Evolutionary conservation across 2,797 vertebrate species (phyloP).

Genomic region (Loris lydekkerianus): DNA sequence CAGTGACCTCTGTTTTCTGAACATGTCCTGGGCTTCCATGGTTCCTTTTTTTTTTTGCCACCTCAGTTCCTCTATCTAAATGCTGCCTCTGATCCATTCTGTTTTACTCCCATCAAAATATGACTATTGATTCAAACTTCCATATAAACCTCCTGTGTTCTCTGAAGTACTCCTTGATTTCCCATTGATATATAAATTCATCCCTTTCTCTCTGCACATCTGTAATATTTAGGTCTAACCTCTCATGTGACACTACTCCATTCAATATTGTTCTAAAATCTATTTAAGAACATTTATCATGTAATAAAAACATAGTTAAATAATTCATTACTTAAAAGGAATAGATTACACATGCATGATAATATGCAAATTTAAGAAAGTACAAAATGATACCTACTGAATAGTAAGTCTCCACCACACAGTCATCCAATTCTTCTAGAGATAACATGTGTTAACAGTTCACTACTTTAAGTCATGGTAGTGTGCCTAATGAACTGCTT

Average conservation of each 20-base stretch:
- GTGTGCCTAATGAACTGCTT: not conserved
- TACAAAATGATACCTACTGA: not conserved
- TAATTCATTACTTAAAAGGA: not conserved
- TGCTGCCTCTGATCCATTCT: not conserved
- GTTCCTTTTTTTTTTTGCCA: not conserved
- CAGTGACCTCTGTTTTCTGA: not conserved
- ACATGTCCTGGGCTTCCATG: not conserved
- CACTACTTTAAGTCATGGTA: not conserved
- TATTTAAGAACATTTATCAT: not conserved
- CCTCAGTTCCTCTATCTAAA: not conserved
- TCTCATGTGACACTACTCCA: not conserved
- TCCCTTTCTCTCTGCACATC: not conserved
- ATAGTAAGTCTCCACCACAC: not conserved
- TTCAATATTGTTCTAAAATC: not conserved
- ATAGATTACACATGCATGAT: not conserved
- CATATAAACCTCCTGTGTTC: not conserved
- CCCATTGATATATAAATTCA: not conserved
- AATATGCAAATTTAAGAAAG: not conserved
- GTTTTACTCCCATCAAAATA: not conserved
- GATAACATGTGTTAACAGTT: not conserved
- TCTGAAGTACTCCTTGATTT: constrained; percentile 16
- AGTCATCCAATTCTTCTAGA: not conserved
- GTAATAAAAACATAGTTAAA: not conserved
- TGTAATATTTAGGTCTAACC: not conserved
- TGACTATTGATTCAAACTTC: constrained; percentile 36